Conservation (phyloP, 2,113 vertebrate species). For the Origma solitaria region DNA sequence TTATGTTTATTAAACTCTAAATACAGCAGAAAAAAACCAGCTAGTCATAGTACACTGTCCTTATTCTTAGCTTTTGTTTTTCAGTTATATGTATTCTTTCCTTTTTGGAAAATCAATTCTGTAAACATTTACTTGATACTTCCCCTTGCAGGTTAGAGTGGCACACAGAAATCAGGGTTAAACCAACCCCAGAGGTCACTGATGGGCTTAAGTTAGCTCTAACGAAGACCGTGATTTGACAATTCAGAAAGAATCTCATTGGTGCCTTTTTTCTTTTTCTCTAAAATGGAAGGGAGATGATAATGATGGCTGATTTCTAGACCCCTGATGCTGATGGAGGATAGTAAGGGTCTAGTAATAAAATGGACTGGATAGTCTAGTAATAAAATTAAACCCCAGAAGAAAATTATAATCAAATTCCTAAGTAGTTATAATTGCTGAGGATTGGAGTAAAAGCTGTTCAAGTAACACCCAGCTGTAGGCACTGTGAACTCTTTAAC, state of each 20-base stretch:
- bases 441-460: background rate
- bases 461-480: conserved; percentile 28
- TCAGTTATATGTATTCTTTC: background rate
- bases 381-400: conserved; percentile 42
- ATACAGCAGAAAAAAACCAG: background rate
- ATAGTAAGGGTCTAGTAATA: conserved; percentile 46
- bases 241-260: background rate
- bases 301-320: conserved; percentile 47
- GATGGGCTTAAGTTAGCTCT: background rate
- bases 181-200: background rate
- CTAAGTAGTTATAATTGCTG: background rate
- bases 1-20: background rate
- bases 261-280: background rate
- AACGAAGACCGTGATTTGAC: background rate
- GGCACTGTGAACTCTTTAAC: background rate
- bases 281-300: background rate
- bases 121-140: background rate
- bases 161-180: background rate
- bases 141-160: background rate
- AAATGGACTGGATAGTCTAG: background rate
- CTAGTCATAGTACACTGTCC: background rate
- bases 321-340: conserved; percentile 27
- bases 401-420: conserved; percentile 55
- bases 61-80: background rate
- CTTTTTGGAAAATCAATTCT: background rate